These are phyloP conservation scores for Drosophila bifasciata DNA, from an alignment of 1,140 invertebrate genomes.

Conservation along the genomic window DNA sequence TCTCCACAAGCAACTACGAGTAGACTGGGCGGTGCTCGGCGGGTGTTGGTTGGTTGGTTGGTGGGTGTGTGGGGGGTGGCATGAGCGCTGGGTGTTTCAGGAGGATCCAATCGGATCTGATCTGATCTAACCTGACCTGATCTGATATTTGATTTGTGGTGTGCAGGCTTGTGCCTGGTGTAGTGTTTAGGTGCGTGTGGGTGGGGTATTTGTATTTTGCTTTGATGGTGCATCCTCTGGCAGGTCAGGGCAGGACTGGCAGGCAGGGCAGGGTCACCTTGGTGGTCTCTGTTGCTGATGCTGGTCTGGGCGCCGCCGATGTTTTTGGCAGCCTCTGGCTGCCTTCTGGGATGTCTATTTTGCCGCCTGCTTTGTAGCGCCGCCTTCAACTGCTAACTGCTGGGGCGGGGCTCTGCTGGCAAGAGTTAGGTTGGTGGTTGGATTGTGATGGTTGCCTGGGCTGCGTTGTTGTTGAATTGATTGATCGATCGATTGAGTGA, in stretches of 20 bases:
- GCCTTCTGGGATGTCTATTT: conserved; percentile 26
- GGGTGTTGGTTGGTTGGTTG: conserved; percentile 40
- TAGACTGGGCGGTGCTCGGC: conserved; percentile 5
- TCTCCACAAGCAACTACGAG: too few species aligned
- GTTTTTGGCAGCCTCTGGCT: conserved; percentile 50
- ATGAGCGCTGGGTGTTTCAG: conserved; percentile 3
- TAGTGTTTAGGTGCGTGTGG: too few species aligned
- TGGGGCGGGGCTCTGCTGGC: too few species aligned
- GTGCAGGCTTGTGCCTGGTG: too few species aligned
- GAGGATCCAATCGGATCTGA: too few species aligned
- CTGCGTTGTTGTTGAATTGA: too few species aligned
- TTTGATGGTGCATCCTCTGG: conserved; percentile 37
- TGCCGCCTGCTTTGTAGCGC: conserved; percentile 53
- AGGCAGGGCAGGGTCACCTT: conserved; percentile 8
- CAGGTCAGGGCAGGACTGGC: not conserved
- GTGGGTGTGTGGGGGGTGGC: conserved; percentile 20
- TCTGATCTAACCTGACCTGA: too few species aligned
- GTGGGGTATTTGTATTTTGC: conserved; percentile 4
- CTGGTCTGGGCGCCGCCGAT: conserved; percentile 37
- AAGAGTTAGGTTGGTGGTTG: not conserved
- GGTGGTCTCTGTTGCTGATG: conserved; percentile 42
- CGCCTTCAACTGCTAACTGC: conserved; percentile 53
- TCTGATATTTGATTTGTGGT: too few species aligned
- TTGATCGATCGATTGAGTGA: too few species aligned
- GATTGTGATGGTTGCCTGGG: conserved; percentile 14